Base-by-base conservation (phyloP, 2,888 invertebrate genomes). In the Gastracanthus pulcherrimus region DNA sequence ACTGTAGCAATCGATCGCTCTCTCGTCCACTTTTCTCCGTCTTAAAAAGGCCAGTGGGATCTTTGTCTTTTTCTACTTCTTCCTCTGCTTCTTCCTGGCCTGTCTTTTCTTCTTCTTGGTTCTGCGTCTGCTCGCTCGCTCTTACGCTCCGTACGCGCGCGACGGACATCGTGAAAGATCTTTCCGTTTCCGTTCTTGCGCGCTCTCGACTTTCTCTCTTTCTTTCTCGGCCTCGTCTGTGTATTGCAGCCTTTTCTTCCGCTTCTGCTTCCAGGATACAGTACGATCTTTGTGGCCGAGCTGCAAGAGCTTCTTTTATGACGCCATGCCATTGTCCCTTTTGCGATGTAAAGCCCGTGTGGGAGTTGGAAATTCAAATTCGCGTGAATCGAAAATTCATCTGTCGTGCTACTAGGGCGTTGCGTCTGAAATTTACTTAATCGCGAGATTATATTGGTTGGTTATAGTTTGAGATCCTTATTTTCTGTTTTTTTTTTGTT, bases 111-210 rank as follows among this genome's bases (percentile, higher is more conserved):
- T 23, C 38, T 16, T 1, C 2, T 7, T 19, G 16, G 62, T n/a
- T 4, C 34, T 23, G 19, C n/a, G 11, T 29, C 26, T 23, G 26
- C 41, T 38, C 34, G 36, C 13, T 45, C 48, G 23, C 26, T 45
- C 48, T 48, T 23, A 26, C 31, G 38, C 36, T 45, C 19, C 41
- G 62, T 36, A 1, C 26, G 62, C 11, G 29, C 38, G 34, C 51
- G 76, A 76, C 76, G 67, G 67, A 75, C 75, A 64, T 75, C 38
- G 76, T 67, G 67, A 67, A 67, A 67, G 55, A 67, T 76, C 76
- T 76, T 67, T 76, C 67, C 67, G 76, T 48, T 75, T 38, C 62
- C 62, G 29, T 23, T 64, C 38, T 60, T 38, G 7, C 55, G n/a
- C n/a, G n/a, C n/a, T 9, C 31, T 31, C 16, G 34, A 16, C 69